Evolutionary conservation across 2,888 invertebrate species (phyloP), one percentile per base, ranked within the genome.

Genomic region (Cylindroiulus punctatus): DNA sequence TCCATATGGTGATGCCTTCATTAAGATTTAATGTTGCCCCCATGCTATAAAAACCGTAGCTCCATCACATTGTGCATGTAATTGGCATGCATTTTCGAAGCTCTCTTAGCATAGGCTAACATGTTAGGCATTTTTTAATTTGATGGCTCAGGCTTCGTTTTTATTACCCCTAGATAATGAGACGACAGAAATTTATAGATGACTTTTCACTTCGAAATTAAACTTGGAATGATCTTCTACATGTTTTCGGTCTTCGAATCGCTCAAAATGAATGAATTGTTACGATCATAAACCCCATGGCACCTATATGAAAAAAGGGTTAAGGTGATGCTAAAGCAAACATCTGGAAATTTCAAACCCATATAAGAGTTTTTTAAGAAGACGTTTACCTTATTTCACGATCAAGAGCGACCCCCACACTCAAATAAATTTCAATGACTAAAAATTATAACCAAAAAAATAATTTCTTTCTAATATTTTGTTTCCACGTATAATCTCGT

Each of bases 1-100:
- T 76, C 76, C 76, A 76, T 76, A 30, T 76, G 76, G 76, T 76
- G 76, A 76, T 76, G 76, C 76, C 76, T 76, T 76, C 76, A 76
- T 76, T 76, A 76, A 76, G 76, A 76, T 76, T 76, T 76, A 76
- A 76, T 76, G 76, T 76, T 76, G 76, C 76, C 76, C 76, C 30
- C 30, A 76, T 76, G 30, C 76, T 76, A 76, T 76, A 76, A 76
- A 76, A 76, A 76, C 76, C 76, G 14, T 76, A 32, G 76, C 30
- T 26, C 76, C 26, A 76, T 30, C 76, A 76, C 26, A 76, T 76
- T 30, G 30, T 76, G 0, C 17, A 30, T 30, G 76, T 76, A 76
- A 76, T 30, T 30, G 30, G 76, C 30, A 76, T 76, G 32, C 76
- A 14, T 76, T 65, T 76, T 76, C 76, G 4, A 76, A 26, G 76